phyloP scores from a whole-genome alignment of 2,113 vertebrate species.

The Zapornia atra region DNA sequence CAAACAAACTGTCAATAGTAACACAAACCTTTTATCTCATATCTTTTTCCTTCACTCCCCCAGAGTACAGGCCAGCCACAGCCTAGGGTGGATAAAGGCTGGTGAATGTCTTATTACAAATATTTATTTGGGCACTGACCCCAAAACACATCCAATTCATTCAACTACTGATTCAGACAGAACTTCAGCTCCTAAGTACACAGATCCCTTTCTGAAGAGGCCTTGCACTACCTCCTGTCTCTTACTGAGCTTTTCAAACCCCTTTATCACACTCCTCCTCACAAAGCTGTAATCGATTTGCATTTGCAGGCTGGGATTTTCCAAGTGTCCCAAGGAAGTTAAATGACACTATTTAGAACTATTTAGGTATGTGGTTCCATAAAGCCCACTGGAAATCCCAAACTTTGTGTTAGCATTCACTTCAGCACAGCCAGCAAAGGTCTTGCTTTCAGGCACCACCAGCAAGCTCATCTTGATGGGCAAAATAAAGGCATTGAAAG shows the following conservation, averaged over 20 bases:
- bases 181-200: neutral
- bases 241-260: neutral
- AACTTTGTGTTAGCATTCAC: neutral
- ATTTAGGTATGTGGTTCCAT: neutral
- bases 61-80: neutral
- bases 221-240: neutral
- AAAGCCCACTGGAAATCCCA: neutral
- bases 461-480: neutral
- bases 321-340: neutral
- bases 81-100: neutral
- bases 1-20: neutral
- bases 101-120: neutral
- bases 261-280: neutral
- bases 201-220: neutral
- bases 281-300: neutral
- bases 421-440: neutral
- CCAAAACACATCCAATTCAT: neutral
- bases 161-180: neutral
- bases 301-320: neutral
- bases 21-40: neutral
- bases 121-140: slow-evolving; percentile 21
- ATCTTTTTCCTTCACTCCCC: neutral
- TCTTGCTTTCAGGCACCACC: neutral
- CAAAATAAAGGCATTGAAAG: neutral
- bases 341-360: neutral